Conservation (phyloP, 2,888 invertebrate species). For the Eilema depressum region DNA sequence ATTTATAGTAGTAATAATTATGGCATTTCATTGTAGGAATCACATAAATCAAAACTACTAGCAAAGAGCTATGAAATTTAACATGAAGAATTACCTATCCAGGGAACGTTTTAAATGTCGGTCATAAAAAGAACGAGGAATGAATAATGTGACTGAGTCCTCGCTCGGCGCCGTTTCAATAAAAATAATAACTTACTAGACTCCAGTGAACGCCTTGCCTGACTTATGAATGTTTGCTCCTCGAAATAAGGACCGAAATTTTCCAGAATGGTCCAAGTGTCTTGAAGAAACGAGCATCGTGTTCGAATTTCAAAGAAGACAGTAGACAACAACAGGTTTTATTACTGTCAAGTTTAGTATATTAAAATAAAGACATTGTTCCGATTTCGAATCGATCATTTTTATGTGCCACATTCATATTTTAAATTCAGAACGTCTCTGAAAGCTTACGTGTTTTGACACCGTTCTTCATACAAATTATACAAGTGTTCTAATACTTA, state of each 20-base stretch:
- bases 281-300: slow-evolving; percentile 14
- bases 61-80: slow-evolving; percentile 1
- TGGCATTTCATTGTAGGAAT: neutral
- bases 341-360: slow-evolving; percentile 23
- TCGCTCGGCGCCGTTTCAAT: slow-evolving; percentile 35
- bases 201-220: slow-evolving; percentile 28
- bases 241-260: neutral
- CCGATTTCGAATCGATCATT: slow-evolving; percentile 39
- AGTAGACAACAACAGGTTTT: slow-evolving; percentile 42
- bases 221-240: neutral
- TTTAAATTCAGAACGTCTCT: slow-evolving; percentile 55
- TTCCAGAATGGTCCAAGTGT: neutral
- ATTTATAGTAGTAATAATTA: neutral
- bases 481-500: slow-evolving; percentile 49
- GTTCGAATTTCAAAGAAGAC: slow-evolving; percentile 47
- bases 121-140: slow-evolving; percentile 48
- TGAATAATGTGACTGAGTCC: slow-evolving; percentile 42
- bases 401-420: slow-evolving; percentile 23
- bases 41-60: slow-evolving; percentile 15
- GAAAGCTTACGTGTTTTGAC: slow-evolving; percentile 43
- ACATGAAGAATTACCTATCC: slow-evolving; percentile 26
- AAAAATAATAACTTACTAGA: slow-evolving; percentile 50
- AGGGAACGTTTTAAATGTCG: slow-evolving; percentile 45
- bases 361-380: slow-evolving; percentile 28
- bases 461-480: slow-evolving; percentile 48